Evolutionary conservation across 2,888 invertebrate genomes (phyloP), one percentile per base, ranked within the genome.

Genomic region (Petrolisthes manimaculis): DNA sequence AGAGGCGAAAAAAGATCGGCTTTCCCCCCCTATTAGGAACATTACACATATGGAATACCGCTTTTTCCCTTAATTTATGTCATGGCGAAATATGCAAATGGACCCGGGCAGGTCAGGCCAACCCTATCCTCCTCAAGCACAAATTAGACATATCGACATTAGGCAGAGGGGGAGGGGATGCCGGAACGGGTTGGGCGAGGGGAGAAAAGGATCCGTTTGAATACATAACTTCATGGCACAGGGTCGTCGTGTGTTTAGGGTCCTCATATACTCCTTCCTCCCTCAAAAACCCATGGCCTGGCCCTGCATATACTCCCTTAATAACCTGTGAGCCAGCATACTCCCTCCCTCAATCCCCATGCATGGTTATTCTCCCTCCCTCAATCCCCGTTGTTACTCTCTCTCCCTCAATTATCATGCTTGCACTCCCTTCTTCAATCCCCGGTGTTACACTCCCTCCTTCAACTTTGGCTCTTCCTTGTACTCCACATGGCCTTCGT

Each of bases 61-160:
- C 54, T 77, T 77, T 77, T 71, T 83, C 53, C 77, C 56, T 56
- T 77, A 75, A 56, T 75, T 71, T 84, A 77, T 77, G 56, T 77
- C 77, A 84, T 77, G 77, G 56, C 74, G 21, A 56, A 84, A 55
- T 84, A 84, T 77, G 84, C 84, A 84, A 84, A 84, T 84, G 77
- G 75, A 84, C 75, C 24, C 75, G 24, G 61, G 24, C 53, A 55
- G 75, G 71, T 37, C 56, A 71, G 24, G 77, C 37, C 24, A 77
- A 84, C 74, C 77, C 84, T 55, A 84, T 75, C 56, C 77, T 77
- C 77, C 77, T 84, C 75, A 75, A 77, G 77, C 77, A 84, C 84
- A 84, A 84, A 84, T 77, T 84, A 77, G 84, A 84, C 56, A 84
- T 71, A 53, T 74, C 24, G 84, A 55, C 84, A 84, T 75, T 84